phyloP scores from a whole-genome alignment of 2,113 vertebrate genomes.

The Chaetorhynchus papuensis region DNA sequence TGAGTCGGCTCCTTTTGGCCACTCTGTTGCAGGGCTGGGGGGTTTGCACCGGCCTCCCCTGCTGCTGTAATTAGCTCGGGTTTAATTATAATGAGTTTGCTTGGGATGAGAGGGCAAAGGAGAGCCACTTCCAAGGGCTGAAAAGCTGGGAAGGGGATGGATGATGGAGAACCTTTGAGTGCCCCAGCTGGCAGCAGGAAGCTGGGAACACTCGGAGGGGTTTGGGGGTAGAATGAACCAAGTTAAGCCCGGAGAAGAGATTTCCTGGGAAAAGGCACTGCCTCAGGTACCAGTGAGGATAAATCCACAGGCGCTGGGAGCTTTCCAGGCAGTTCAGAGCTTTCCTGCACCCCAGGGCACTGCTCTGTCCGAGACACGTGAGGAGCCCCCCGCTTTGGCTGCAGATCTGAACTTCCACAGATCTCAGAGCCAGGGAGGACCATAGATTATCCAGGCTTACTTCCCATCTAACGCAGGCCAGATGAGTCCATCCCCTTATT shows the following conservation, averaged over 20 bases:
- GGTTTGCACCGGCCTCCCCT: background rate
- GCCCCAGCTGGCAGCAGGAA: background rate
- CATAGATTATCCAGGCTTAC: constrained; percentile 50
- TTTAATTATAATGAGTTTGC: background rate
- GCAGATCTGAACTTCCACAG: constrained; percentile 33
- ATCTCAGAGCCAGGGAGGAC: constrained; percentile 3
- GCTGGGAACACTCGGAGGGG: rapidly evolving
- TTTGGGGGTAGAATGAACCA: background rate
- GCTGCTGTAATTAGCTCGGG: background rate
- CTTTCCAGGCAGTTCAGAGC: background rate
- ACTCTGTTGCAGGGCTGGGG: background rate
- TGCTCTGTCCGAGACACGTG: background rate
- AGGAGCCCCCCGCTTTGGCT: constrained; percentile 27
- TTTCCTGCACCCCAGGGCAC: background rate
- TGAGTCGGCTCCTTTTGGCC: background rate
- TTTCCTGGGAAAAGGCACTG: background rate
- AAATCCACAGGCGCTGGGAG: background rate
- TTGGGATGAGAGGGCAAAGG: background rate
- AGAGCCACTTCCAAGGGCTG: background rate
- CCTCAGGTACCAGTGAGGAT: background rate
- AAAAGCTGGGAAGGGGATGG: background rate
- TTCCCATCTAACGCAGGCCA: constrained; percentile 42
- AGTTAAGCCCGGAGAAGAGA: background rate
- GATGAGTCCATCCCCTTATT: constrained; percentile 15
- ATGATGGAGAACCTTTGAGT: background rate